phyloP scores from a whole-genome alignment of 2,888 invertebrate species.

The Drosophila infuscata region DNA sequence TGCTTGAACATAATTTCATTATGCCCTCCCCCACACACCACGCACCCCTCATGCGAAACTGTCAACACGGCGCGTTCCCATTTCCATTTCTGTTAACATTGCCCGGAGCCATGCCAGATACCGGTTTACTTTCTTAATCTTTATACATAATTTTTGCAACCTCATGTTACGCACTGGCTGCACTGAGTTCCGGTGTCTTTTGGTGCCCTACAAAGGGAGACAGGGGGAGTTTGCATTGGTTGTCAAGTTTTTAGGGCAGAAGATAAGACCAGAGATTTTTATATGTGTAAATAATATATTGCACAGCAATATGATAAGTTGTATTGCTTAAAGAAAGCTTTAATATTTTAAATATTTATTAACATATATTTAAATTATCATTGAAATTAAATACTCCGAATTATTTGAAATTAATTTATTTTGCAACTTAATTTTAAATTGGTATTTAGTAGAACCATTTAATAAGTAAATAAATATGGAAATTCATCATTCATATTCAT shows the following conservation, averaged over 20 bases:
- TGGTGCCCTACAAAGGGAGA: constrained; percentile 7
- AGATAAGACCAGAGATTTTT: background rate
- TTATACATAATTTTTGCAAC: constrained; percentile 72
- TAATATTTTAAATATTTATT: background rate
- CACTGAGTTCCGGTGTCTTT: constrained; percentile 21
- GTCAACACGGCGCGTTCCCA: constrained; percentile 62
- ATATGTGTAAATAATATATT: background rate
- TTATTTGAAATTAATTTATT: background rate
- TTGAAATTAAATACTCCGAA: background rate
- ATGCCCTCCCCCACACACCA: constrained; percentile 3
- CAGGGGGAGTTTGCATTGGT: background rate
- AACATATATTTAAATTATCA: background rate
- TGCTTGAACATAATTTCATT: constrained; percentile 55
- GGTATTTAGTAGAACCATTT: background rate
- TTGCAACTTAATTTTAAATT: background rate
- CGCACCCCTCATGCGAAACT: constrained; percentile 39
- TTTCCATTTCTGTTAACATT: constrained; percentile 31
- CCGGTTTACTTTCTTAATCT: constrained; percentile 78
- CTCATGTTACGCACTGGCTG: constrained; percentile 59
- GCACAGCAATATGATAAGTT: background rate
- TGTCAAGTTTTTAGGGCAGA: background rate
- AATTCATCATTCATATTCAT: background rate
- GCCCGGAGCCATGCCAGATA: constrained; percentile 63
- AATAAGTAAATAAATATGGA: background rate
- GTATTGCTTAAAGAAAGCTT: background rate